Evolutionary conservation across 1,140 invertebrate genomes (phyloP).

Genomic region (Caenorhabditis latens): DNA sequence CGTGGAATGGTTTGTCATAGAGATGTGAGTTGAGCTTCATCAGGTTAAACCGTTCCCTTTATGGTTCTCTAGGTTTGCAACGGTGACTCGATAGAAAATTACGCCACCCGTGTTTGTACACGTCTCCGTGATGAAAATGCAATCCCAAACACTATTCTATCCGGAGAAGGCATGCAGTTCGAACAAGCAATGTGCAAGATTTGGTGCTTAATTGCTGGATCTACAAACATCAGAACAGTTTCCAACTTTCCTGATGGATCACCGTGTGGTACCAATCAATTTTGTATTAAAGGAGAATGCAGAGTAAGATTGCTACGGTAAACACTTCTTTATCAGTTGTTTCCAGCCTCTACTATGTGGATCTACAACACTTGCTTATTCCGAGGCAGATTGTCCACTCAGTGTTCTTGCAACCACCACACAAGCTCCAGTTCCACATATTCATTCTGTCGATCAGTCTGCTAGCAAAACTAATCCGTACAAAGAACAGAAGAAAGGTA

Average conservation of each 20-base stretch:
- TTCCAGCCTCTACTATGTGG: constrained; percentile 8
- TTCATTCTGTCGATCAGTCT: constrained; percentile 14
- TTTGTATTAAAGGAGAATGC: constrained; percentile 68
- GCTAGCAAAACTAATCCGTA: neutral
- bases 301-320: no score
- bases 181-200: constrained; percentile 66
- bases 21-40: constrained; percentile 43
- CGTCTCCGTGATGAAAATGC: constrained; percentile 58
- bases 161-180: constrained; percentile 66
- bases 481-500: constrained; percentile 41
- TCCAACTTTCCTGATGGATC: constrained; percentile 69
- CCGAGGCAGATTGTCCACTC: constrained; percentile 1
- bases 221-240: constrained; percentile 69
- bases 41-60: neutral
- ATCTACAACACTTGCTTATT: constrained; percentile 24
- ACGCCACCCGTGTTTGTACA: constrained; percentile 58
- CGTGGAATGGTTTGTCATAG: constrained; percentile 65
- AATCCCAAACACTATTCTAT: constrained; percentile 62
- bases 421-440: constrained; percentile 28
- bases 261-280: constrained; percentile 64
- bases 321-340: neutral
- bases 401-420: constrained; percentile 25
- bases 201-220: constrained; percentile 51
- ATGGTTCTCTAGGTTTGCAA: constrained; percentile 58
- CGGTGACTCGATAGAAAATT: constrained; percentile 56